phyloP scores from a whole-genome alignment of 2,113 vertebrate genomes.

The Siniperca chuatsi region DNA sequence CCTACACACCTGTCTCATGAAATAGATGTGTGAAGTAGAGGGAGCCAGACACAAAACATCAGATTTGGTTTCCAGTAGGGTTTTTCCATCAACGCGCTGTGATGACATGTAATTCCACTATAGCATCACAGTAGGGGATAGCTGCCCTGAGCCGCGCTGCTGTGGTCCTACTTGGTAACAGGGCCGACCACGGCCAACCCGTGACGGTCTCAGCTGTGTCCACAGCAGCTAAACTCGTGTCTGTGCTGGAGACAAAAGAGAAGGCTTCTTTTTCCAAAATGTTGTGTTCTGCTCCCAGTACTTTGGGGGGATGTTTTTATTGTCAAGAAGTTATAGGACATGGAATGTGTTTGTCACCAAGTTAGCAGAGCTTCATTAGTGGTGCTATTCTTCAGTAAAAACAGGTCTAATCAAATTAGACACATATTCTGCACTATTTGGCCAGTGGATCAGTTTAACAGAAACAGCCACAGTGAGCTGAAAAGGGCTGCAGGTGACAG shows the following conservation, averaged over 20 bases:
- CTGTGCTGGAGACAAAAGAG: too few relatives aligned
- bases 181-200: background rate
- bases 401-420: too few relatives aligned
- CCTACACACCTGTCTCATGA: too few relatives aligned
- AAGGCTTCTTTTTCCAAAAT: too few relatives aligned
- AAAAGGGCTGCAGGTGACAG: background rate
- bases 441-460: too few relatives aligned
- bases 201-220: background rate
- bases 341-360: background rate
- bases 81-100: too few relatives aligned
- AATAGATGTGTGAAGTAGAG: constrained; percentile 47
- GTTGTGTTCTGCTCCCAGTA: too few relatives aligned
- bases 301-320: background rate
- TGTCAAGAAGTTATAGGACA: background rate
- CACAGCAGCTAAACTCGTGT: too few relatives aligned
- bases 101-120: background rate
- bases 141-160: background rate
- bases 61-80: background rate
- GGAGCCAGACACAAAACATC: constrained; percentile 57
- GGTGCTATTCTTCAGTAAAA: too few relatives aligned
- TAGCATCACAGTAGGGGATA: background rate
- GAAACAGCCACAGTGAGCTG: too few relatives aligned
- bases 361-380: too few relatives aligned
- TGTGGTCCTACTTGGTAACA: background rate
- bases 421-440: too few relatives aligned